Evolutionary conservation across 2,113 vertebrate species (phyloP).

Genomic region (Narcine bancroftii): DNA sequence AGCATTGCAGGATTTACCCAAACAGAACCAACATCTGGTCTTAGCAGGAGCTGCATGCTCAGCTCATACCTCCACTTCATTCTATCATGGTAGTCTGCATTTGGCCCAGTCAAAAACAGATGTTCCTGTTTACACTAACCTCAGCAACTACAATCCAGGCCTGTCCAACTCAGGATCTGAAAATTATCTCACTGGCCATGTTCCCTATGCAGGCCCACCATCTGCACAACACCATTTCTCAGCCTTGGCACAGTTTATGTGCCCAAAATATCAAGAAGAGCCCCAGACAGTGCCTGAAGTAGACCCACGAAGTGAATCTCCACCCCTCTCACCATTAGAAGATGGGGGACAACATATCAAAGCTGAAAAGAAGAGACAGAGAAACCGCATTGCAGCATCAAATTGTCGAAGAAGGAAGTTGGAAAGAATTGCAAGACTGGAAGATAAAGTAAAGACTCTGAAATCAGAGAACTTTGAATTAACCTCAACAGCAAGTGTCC

Average conservation of each 20-base stretch:
- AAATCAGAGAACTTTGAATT: conserved; percentile 66
- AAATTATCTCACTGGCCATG: conserved; percentile 43
- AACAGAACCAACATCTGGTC: conserved; percentile 60
- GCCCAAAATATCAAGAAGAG: conserved; percentile 48
- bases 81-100: conserved; percentile 47
- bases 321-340: conserved; percentile 60
- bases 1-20: conserved; percentile 62
- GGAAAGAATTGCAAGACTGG: conserved; percentile 62
- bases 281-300: conserved; percentile 61
- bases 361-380: conserved; percentile 62
- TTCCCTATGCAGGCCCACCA: conserved; percentile 40
- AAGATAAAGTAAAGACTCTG: conserved; percentile 65
- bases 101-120: conserved; percentile 41
- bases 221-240: conserved; percentile 38
- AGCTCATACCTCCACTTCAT: conserved; percentile 46
- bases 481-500: conserved; percentile 60
- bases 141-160: conserved; percentile 53
- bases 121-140: conserved; percentile 58
- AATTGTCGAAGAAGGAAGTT: conserved; percentile 66
- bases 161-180: conserved; percentile 45
- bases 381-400: conserved; percentile 66
- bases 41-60: conserved; percentile 48
- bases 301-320: conserved; percentile 48
- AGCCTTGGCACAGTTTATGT: conserved; percentile 28
- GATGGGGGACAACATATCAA: conserved; percentile 63